phyloP scores from a whole-genome alignment of 2,888 invertebrate genomes.

The Leptopilina myrica region DNA sequence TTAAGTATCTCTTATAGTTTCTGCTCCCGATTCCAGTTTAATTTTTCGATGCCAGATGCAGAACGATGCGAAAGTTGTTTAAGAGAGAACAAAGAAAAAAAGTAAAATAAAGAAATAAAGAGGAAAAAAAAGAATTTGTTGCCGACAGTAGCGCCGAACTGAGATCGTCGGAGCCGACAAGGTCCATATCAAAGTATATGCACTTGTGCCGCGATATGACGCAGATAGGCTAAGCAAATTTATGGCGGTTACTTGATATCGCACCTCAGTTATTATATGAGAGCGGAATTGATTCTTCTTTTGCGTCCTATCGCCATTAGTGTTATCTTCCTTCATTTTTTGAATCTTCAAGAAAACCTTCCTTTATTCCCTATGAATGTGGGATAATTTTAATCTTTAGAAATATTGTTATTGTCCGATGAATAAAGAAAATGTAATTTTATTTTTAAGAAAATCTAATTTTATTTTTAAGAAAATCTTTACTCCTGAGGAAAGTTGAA shows the following conservation, averaged over 20 bases:
- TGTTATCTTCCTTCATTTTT: not conserved
- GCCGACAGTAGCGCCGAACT: conserved; percentile 20
- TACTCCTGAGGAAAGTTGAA: too few relatives aligned
- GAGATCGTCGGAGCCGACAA: conserved; percentile 15
- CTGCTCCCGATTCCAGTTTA: conserved; percentile 18
- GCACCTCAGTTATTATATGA: not conserved
- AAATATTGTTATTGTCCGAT: too few relatives aligned
- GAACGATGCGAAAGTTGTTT: conserved; percentile 29
- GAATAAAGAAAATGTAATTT: too few relatives aligned
- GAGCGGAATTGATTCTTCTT: not conserved
- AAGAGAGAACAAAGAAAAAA: too few relatives aligned
- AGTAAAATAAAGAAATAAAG: too few relatives aligned
- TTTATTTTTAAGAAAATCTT: too few relatives aligned
- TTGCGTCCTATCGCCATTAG: conserved; percentile 1
- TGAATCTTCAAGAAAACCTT: not conserved
- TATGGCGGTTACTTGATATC: conserved; percentile 19
- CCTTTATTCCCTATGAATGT: too few relatives aligned
- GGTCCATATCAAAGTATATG: conserved; percentile 21
- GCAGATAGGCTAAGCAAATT: conserved; percentile 12
- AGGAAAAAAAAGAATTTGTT: not conserved
- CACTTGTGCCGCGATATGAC: conserved; percentile 32
- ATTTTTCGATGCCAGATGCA: conserved; percentile 30
- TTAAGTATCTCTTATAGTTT: not conserved
- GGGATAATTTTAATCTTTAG: too few relatives aligned
- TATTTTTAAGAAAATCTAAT: too few relatives aligned